Base-by-base conservation (phyloP, 2,113 vertebrate species). In the Mungos mungo region DNA sequence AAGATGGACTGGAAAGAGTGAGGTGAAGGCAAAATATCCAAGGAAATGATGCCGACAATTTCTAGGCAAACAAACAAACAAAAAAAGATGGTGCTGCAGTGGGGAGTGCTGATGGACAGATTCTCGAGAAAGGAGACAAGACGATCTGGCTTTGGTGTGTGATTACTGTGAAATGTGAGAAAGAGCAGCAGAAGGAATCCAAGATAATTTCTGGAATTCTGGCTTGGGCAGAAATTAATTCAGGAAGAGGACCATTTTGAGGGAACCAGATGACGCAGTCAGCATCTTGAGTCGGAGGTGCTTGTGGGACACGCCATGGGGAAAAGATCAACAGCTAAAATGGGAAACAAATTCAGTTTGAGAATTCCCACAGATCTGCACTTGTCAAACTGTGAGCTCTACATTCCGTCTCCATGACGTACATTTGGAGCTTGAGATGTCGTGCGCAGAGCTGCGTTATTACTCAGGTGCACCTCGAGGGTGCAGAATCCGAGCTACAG, bases 381-480 rank as follows among this genome's bases (percentile, higher is more conserved):
- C 88, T 83, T 16, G 38, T 69, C 87, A 76, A 29, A 69, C 27
- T 2, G 47, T 63, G 76, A 91, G 96, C 71, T 33, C 80, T 15
- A 25, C 95, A 47, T 86, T 95, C 89, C 29, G 47, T 12, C 18
- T 4, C 66, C 13, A 1, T 94, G 96, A 94, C 25, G 69, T 7
- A 16, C 31, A 0, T 1, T 12, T 54, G 0, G 9, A 8, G 83
- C 72, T 31, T 0, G 1, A 77, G 91, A 85, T 0, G 38, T 6
- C 0, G 5, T 1, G 90, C 10, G 35, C 41, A 2, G 87, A 89
- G 95, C 71, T 18, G 52, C 31, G 33, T 7, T 45, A 3, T 54
- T 57, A 41, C 86, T 54, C 96, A 95, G 97, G 95, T 84, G 89
- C 76, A 45, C 90, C 92, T 96, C 0, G 0, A 92, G 97, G 97